These are phyloP conservation scores for Netelia virgata DNA, from an alignment of 2,888 invertebrate genomes.

Conservation along the genomic window DNA sequence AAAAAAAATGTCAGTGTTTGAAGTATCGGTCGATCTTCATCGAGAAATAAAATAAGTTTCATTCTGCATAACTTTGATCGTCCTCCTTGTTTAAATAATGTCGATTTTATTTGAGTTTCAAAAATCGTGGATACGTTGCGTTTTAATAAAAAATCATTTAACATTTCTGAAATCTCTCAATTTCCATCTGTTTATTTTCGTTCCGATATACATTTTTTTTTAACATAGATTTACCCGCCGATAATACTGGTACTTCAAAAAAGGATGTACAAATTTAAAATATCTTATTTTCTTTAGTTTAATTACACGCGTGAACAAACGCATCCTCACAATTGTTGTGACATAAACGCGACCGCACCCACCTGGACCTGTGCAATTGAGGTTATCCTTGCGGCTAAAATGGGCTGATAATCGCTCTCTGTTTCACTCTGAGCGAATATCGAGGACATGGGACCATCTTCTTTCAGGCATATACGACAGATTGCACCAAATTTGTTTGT, in stretches of 20 bases:
- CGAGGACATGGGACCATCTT: conserved; percentile 72
- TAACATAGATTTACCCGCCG: not conserved
- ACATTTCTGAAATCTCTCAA: no score
- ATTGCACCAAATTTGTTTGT: conserved; percentile 73
- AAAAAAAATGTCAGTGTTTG: no score
- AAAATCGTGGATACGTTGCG: no score
- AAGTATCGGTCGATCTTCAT: no score
- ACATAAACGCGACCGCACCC: conserved; percentile 71
- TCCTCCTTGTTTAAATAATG: no score
- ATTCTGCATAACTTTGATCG: no score
- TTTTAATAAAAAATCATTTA: no score
- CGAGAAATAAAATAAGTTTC: no score
- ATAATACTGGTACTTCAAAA: not conserved
- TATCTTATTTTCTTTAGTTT: not conserved
- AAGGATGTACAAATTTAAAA: conserved; percentile 49
- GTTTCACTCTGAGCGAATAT: conserved; percentile 71
- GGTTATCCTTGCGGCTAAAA: conserved; percentile 74
- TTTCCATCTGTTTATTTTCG: no score
- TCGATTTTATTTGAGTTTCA: no score
- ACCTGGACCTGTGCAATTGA: conserved; percentile 78
- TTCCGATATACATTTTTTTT: no score
- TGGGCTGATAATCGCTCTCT: conserved; percentile 52
- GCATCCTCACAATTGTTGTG: conserved; percentile 15
- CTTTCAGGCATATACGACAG: conserved; percentile 78
- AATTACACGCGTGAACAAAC: not conserved